Conservation (phyloP, 35 echinoderm and acorn worm genomes). For the Heliocidaris erythrogramma region DNA sequence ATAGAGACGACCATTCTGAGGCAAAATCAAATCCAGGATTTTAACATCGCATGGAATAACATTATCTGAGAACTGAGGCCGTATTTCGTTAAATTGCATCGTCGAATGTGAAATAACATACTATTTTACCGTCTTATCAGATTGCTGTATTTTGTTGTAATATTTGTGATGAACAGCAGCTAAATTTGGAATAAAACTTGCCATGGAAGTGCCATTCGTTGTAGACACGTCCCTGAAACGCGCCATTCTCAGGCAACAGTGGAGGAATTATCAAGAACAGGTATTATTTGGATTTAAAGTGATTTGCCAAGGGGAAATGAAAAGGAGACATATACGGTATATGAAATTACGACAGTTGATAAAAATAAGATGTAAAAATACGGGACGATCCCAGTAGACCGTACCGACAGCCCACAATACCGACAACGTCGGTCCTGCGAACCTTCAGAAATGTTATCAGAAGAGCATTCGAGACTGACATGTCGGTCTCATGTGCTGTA, state of each 20-base stretch:
- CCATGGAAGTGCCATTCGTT: background rate
- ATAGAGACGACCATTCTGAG: background rate
- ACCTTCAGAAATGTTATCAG: too few species aligned
- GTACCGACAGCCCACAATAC: too few species aligned
- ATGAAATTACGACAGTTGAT: too few species aligned
- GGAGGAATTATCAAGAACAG: conserved; percentile 16
- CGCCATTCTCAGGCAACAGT: background rate
- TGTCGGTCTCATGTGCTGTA: too few species aligned
- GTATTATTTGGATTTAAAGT: background rate
- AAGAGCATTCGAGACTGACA: too few species aligned
- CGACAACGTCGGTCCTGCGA: too few species aligned
- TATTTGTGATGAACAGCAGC: background rate
- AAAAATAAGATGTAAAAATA: too few species aligned
- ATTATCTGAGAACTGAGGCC: background rate
- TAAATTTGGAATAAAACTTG: background rate
- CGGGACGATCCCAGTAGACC: too few species aligned
- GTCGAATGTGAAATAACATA: background rate
- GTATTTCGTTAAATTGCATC: background rate
- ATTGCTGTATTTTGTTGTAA: background rate
- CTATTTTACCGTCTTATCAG: background rate
- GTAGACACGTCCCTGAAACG: conserved; percentile 7
- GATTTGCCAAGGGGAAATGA: too few species aligned
- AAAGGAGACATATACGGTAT: too few species aligned
- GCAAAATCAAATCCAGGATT: background rate
- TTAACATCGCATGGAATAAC: background rate